Evolutionary conservation across 2,113 vertebrate species (phyloP).

Genomic region (Rhinopomastus cyanomelas): DNA sequence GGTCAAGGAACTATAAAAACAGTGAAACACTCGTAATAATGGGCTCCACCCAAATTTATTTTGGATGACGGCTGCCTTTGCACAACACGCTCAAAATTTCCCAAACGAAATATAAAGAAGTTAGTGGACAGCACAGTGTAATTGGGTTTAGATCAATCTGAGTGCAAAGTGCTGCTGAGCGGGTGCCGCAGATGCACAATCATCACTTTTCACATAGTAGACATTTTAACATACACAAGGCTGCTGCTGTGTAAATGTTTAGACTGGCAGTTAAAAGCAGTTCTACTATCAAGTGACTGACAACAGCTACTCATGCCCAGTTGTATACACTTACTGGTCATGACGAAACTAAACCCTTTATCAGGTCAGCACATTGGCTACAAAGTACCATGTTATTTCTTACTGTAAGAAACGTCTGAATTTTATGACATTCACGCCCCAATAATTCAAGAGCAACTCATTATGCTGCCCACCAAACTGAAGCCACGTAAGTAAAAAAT

Average conservation of each 20-base stretch:
- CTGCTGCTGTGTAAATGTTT: neutral
- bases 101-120: conserved; percentile 58
- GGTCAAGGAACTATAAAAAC: conserved; percentile 21
- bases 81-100: conserved; percentile 37
- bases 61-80: conserved; percentile 40
- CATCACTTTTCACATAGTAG: neutral
- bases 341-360: neutral
- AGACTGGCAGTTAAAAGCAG: conserved; percentile 12
- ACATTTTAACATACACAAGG: neutral
- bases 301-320: neutral
- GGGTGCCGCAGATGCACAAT: conserved; percentile 33
- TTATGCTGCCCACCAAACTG: neutral
- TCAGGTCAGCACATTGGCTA: neutral
- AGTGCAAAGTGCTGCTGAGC: conserved; percentile 3
- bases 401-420: neutral
- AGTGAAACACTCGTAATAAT: conserved; percentile 28
- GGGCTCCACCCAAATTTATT: conserved; percentile 48
- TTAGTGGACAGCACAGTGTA: conserved; percentile 1
- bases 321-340: neutral
- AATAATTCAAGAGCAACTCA: neutral
- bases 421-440: neutral
- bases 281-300: neutral
- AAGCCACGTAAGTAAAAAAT: neutral
- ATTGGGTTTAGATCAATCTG: conserved; percentile 1
- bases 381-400: neutral